These are phyloP conservation scores for Adelosebastes latens DNA, from an alignment of 2,797 vertebrate genomes.

Conservation along the genomic window DNA sequence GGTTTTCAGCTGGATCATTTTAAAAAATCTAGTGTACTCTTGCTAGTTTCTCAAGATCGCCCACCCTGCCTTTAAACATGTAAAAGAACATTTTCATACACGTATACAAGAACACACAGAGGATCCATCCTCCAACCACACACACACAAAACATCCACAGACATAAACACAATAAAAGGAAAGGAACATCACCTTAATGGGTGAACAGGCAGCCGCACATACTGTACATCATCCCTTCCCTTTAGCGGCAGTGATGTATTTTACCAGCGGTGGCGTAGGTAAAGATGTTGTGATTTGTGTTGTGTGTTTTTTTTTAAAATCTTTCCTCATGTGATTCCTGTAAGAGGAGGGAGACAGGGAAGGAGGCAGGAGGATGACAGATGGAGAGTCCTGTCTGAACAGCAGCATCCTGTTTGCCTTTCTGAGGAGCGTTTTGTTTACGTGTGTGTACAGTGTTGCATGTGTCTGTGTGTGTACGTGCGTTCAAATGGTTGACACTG, in stretches of 20 bases:
- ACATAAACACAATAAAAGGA: slow-evolving; percentile 2
- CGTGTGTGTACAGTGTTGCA: too few relatives aligned
- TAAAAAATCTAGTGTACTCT: fast-evolving
- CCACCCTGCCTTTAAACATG: too few relatives aligned
- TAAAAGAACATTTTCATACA: neutral
- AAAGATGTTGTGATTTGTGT: neutral
- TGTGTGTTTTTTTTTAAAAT: slow-evolving; percentile 2
- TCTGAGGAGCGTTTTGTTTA: neutral
- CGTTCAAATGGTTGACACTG: too few relatives aligned
- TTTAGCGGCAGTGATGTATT: too few relatives aligned
- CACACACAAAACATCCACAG: neutral
- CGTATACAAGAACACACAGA: neutral
- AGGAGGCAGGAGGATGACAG: neutral
- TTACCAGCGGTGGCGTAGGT: neutral
- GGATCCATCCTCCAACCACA: neutral
- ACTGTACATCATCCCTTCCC: too few relatives aligned
- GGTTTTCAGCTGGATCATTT: too few relatives aligned
- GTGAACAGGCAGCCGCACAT: too few relatives aligned
- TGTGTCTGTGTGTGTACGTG: too few relatives aligned
- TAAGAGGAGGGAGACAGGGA: neutral
- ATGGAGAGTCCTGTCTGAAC: slow-evolving; percentile 7
- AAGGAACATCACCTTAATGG: neutral
- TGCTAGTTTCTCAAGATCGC: too few relatives aligned
- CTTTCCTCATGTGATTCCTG: slow-evolving; percentile 22
- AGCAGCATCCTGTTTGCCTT: slow-evolving; percentile 52